These are phyloP conservation scores for Syngnathus rostellatus DNA, from an alignment of 2,797 vertebrate genomes.

Conservation along the genomic window DNA sequence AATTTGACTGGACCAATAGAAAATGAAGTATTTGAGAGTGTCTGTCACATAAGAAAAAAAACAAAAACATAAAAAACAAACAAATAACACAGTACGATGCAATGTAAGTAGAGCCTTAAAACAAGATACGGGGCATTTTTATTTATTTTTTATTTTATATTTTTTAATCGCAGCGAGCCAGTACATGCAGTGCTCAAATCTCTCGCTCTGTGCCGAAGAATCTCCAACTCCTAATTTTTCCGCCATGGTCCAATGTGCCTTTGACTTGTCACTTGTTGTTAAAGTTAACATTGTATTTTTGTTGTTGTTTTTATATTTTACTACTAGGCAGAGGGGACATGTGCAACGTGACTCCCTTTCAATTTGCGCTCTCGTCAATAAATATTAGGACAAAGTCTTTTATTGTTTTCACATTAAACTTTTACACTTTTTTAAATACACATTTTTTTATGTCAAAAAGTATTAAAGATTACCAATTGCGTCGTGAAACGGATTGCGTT, in stretches of 20 bases:
- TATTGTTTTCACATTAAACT: neutral
- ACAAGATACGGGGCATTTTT: neutral
- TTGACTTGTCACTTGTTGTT: neutral
- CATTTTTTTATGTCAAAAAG: neutral
- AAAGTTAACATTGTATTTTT: neutral
- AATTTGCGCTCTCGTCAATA: neutral
- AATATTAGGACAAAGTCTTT: neutral
- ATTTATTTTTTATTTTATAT: too few species aligned
- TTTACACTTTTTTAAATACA: neutral
- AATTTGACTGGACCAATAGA: too few species aligned
- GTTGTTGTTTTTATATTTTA: neutral
- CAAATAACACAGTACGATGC: too few species aligned
- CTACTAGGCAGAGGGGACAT: neutral
- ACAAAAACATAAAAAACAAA: neutral
- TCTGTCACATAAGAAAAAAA: too few species aligned
- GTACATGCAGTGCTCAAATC: neutral
- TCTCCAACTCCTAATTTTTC: neutral
- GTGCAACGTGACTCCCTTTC: neutral
- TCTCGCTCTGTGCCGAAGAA: too few species aligned
- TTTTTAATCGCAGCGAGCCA: neutral
- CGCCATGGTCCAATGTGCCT: neutral
- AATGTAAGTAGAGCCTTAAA: neutral
- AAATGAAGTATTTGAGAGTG: too few species aligned
- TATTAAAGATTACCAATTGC: too few species aligned
- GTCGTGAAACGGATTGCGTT: neutral